Evolutionary conservation across 2,797 vertebrate genomes (phyloP).

Genomic region (Dicrostonyx torquatus): DNA sequence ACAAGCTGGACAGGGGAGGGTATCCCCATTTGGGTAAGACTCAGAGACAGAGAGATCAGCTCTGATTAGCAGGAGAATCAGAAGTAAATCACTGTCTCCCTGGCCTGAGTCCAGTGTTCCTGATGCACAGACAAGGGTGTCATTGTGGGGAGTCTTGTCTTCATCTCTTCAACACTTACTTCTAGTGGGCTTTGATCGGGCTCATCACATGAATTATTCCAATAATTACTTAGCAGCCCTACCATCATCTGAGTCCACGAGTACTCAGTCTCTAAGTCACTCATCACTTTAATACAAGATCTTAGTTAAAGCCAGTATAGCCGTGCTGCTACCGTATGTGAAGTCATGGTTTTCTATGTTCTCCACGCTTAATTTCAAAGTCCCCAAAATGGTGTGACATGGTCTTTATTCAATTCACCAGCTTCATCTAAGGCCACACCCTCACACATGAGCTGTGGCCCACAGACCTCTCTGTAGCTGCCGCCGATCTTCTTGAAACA

Average conservation of each 20-base stretch:
- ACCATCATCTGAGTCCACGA: background rate
- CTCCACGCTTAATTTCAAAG: background rate
- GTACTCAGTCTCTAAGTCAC: background rate
- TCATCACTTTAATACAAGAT: background rate
- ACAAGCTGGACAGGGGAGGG: background rate
- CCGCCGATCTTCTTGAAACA: background rate
- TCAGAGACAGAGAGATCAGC: background rate
- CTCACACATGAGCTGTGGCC: background rate
- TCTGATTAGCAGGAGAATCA: background rate
- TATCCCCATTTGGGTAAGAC: background rate
- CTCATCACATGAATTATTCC: background rate
- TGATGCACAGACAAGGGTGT: background rate
- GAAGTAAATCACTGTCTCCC: background rate
- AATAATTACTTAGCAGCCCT: background rate
- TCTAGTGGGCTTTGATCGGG: background rate
- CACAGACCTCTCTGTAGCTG: background rate
- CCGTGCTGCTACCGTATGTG: background rate
- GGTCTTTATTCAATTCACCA: background rate
- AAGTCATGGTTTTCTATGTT: background rate
- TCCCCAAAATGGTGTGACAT: background rate
- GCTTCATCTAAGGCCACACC: background rate
- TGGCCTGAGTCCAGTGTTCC: background rate
- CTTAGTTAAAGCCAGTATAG: background rate
- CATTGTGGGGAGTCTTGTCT: background rate
- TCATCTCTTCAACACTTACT: background rate